A percentile compares a stretch with the other conserved stretches of the same genome.
Evolutionary conservation across 2,113 vertebrate species (phyloP).

Genomic region (Nothocercus nigrocapillus): DNA sequence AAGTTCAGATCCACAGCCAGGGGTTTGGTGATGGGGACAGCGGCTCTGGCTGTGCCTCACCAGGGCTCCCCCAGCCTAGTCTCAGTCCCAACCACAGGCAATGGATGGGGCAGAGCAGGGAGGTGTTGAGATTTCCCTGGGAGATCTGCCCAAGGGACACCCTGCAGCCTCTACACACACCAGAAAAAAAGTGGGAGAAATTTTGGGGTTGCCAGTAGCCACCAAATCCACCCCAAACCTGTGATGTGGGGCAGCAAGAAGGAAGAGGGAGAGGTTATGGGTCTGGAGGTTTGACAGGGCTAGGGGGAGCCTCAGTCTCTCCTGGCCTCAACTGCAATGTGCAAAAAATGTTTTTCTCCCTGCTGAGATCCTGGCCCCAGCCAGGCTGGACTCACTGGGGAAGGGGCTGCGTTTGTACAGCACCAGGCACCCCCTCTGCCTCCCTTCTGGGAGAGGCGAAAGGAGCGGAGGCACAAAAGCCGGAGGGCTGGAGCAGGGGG

Average conservation of each 20-base stretch:
- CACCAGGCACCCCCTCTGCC: rapidly evolving
- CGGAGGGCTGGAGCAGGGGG: no score
- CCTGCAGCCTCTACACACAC: neutral
- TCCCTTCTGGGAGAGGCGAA: neutral
- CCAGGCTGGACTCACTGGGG: neutral
- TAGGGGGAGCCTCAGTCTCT: neutral
- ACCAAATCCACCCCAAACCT: neutral
- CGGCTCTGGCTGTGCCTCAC: rapidly evolving
- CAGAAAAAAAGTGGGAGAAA: neutral
- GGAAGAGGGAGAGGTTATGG: neutral
- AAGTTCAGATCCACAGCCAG: neutral
- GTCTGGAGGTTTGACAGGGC: no score
- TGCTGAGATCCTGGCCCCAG: neutral
- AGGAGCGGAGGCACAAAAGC: neutral
- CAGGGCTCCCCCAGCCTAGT: neutral
- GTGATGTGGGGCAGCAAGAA: neutral
- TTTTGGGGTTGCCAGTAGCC: neutral
- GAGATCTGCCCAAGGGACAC: neutral
- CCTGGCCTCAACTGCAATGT: neutral
- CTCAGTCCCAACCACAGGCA: neutral
- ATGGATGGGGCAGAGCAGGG: neutral
- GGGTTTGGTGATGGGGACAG: rapidly evolving
- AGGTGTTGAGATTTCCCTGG: neutral
- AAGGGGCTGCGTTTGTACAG: neutral
- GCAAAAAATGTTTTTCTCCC: no score